Evolutionary conservation across 2,888 invertebrate species (phyloP), one percentile per base, ranked within the genome.

Genomic region (Sphaerophoria taeniata): DNA sequence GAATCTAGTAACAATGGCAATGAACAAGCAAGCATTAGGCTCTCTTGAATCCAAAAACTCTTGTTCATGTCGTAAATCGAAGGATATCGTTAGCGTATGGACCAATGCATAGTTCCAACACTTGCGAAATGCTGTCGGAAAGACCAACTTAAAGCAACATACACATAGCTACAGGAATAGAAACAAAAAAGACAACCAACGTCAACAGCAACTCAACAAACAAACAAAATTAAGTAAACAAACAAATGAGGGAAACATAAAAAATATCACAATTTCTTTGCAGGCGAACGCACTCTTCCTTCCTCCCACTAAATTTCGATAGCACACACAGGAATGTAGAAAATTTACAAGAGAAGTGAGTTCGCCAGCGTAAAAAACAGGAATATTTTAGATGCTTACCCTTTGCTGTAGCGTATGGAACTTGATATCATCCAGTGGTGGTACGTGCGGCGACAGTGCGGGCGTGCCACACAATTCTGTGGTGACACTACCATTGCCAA

Each of bases 321-420:
- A 14, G 88, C 90, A 90, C 91, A 92, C 24, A 58, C 31, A 47
- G 24, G 5, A 12, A 16, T 3, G 43, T 49, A 43, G 39, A 6
- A 6, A 43, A 7, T n/a, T 7, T 47, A 63, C 39, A 7, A 31
- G 16, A 63, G 24, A 53, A 36, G 65, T 65, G 77, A 63, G 78
- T 69, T 79, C n/a, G n/a, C 80, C 67, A 36, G 36, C 92, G 91
- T 90, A 88, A 89, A 93, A 93, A 93, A 92, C 33, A 75, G 80
- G 77, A 74, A 85, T 85, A 74, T 79, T 85, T 87, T 87, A 82
- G 70, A 91, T 94, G 95, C 96, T 96, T 96, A 97, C 97, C 96
- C 96, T 95, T 93, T 96, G 96, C 92, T 96, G 97, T 92, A 97
- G 95, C 93, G 96, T 94, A 92, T 94, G 93, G 90, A 94, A 94